Evolutionary conservation across 2,797 vertebrate genomes (phyloP).

Genomic region (Sebastes miniatus): DNA sequence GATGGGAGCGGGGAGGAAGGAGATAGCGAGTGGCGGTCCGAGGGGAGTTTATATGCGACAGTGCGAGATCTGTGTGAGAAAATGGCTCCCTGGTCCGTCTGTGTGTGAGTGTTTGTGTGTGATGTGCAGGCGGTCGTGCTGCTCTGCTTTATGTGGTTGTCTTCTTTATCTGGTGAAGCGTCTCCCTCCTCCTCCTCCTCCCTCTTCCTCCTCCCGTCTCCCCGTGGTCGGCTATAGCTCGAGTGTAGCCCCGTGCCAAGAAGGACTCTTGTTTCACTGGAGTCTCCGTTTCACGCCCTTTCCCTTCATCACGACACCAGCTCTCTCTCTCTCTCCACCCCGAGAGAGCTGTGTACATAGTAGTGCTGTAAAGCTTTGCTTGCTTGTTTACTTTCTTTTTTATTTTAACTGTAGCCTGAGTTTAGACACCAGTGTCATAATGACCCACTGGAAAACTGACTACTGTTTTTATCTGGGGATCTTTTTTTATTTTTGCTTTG

Average conservation of each 20-base stretch:
- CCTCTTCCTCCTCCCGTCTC: slow-evolving; percentile 32
- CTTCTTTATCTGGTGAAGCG: slow-evolving; percentile 45
- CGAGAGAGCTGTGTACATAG: slow-evolving; percentile 74
- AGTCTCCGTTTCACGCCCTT: slow-evolving; percentile 61
- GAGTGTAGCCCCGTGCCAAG: slow-evolving; percentile 68
- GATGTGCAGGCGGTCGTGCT: slow-evolving; percentile 28
- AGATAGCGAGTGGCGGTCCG: slow-evolving; percentile 28
- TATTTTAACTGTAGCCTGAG: slow-evolving; percentile 57
- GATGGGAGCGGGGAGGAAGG: slow-evolving; percentile 1
- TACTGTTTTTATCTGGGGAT: slow-evolving; percentile 44
- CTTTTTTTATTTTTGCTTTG: slow-evolving; percentile 65
- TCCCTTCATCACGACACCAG: slow-evolving; percentile 51
- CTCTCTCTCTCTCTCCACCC: slow-evolving; percentile 40
- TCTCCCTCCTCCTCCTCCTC: slow-evolving; percentile 1
- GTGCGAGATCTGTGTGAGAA: slow-evolving; percentile 47
- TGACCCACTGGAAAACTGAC: slow-evolving; percentile 60
- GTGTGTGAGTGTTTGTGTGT: slow-evolving; percentile 19
- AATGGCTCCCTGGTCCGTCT: slow-evolving; percentile 46
- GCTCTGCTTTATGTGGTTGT: slow-evolving; percentile 42
- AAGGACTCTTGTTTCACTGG: slow-evolving; percentile 60
- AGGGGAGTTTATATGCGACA: slow-evolving; percentile 29
- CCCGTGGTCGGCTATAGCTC: slow-evolving; percentile 45
- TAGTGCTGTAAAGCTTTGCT: slow-evolving; percentile 71
- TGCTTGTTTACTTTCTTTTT: slow-evolving; percentile 55
- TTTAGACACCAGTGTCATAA: slow-evolving; percentile 58